Percentiles rank a stretch among this genome's conserved stretches.
Evolutionary conservation across 2,888 invertebrate genomes (phyloP).

Genomic region (Drosophila hamatofila): DNA sequence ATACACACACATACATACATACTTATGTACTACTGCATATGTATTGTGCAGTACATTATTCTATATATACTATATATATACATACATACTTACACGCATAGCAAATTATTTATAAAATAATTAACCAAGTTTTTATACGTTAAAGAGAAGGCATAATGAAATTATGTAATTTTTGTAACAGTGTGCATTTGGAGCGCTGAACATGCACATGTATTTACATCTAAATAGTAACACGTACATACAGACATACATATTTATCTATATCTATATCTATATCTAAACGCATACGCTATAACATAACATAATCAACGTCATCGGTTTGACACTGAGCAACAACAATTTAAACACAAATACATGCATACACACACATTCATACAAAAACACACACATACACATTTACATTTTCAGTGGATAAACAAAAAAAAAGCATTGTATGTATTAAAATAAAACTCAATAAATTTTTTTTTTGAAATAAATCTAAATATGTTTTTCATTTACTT

Average conservation of each 20-base stretch:
- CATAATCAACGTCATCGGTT: conserved; percentile 33
- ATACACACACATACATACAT: conserved; percentile 18
- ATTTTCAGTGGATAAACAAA: conserved; percentile 40
- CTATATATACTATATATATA: conserved; percentile 1
- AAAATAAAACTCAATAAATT: conserved; percentile 42
- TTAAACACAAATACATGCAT: conserved; percentile 21
- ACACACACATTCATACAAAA: conserved; percentile 18
- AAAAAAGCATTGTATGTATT: conserved; percentile 41
- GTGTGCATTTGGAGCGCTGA: conserved; percentile 37
- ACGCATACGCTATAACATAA: conserved; percentile 32
- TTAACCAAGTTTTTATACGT: conserved; percentile 53
- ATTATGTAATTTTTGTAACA: conserved; percentile 68
- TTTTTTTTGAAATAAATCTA: conserved; percentile 25
- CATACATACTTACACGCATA: conserved; percentile 50
- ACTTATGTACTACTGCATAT: conserved; percentile 1
- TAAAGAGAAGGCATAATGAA: conserved; percentile 61
- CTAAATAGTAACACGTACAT: conserved; percentile 39
- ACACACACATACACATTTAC: conserved; percentile 26
- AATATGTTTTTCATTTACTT: background rate
- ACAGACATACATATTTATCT: conserved; percentile 43
- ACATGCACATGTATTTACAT: conserved; percentile 35
- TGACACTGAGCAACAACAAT: conserved; percentile 35
- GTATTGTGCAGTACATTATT: conserved; percentile 6
- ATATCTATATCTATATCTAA: conserved; percentile 52
- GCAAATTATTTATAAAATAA: conserved; percentile 49